Evolutionary conservation across 1,140 invertebrate species (phyloP).

Genomic region (Limonius californicus): DNA sequence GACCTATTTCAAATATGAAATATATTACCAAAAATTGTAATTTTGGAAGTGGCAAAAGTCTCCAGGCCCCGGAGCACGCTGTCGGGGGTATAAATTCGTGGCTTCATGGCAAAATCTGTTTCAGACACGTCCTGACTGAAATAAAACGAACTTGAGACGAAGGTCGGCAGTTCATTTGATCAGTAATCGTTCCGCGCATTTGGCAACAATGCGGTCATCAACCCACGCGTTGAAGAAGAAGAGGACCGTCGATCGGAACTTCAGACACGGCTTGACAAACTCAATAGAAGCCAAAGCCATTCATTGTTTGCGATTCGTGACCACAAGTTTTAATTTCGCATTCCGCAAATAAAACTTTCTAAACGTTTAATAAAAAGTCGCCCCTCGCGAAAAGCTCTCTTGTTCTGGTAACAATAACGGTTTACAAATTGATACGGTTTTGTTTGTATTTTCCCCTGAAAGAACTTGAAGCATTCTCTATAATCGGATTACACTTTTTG

Average conservation of each 20-base stretch:
- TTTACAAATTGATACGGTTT: not conserved
- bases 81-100: not conserved
- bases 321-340: constrained; percentile 24
- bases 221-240: constrained; percentile 9
- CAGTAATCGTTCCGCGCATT: constrained; percentile 23
- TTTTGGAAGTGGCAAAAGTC: too few species aligned
- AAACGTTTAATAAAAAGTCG: constrained; percentile 16
- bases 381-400: not conserved
- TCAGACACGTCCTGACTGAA: not conserved
- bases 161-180: constrained; percentile 17
- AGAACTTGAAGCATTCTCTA: not conserved
- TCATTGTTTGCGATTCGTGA: constrained; percentile 25
- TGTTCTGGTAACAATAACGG: not conserved
- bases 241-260: constrained; percentile 20
- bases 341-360: constrained; percentile 24
- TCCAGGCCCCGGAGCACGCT: too few species aligned
- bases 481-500: constrained; percentile 29
- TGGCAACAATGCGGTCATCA: constrained; percentile 26
- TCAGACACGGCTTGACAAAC: constrained; percentile 25
- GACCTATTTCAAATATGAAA: too few species aligned
- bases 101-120: not conserved
- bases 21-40: too few species aligned
- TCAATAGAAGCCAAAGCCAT: constrained; percentile 24
- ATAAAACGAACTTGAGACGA: not conserved
- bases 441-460: not conserved